These are phyloP conservation scores for Vespertilio murinus DNA, from an alignment of 2,797 vertebrate genomes.

Conservation along the genomic window DNA sequence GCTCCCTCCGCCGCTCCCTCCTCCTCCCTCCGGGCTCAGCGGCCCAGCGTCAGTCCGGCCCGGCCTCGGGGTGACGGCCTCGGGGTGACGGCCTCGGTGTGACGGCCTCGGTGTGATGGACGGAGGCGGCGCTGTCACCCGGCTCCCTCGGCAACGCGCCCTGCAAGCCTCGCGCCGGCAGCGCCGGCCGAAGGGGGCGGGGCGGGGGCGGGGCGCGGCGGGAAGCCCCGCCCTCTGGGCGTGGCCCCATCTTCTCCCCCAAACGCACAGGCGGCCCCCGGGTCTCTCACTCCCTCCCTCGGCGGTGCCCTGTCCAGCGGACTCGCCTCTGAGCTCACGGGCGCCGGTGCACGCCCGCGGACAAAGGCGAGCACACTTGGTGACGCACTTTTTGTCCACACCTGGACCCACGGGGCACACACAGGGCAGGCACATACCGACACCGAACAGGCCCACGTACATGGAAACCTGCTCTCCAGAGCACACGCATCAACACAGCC, in stretches of 20 bases:
- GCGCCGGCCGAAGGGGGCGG: background rate
- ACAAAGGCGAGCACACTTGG: background rate
- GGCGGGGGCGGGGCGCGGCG: background rate
- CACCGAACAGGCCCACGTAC: background rate
- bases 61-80: too few relatives aligned
- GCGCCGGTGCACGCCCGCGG: background rate
- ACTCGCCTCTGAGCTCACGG: background rate
- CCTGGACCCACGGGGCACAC: background rate
- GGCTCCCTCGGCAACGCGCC: conserved; percentile 15
- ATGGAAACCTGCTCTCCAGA: background rate
- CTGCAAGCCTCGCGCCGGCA: background rate
- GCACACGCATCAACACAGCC: background rate
- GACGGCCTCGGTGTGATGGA: too few relatives aligned
- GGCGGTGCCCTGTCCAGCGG: background rate
- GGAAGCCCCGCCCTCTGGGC: background rate
- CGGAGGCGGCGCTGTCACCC: conserved; percentile 55
- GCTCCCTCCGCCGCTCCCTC: background rate
- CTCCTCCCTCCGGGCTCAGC: background rate
- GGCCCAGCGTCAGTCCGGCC: background rate
- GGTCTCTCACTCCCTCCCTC: too few relatives aligned
- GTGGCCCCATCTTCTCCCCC: background rate
- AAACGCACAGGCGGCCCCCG: background rate
- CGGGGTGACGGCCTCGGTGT: too few relatives aligned
- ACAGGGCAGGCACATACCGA: background rate
- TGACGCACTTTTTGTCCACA: background rate